Base-by-base conservation (phyloP, 2,888 invertebrate genomes). In the Polyommatus iphigenia region DNA sequence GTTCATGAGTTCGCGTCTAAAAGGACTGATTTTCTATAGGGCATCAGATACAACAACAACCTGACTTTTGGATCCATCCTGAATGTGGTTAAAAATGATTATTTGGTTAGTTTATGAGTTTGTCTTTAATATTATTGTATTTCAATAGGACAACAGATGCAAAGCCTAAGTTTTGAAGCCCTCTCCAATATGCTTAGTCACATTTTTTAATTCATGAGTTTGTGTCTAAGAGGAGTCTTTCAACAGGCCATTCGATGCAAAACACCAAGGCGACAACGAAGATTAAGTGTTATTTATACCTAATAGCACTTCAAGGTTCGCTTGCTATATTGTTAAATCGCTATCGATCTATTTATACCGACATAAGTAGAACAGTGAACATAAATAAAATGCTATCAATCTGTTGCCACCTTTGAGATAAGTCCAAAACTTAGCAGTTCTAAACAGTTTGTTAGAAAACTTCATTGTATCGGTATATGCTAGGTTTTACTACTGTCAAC, bases 241-340 rank as follows among this genome's bases (percentile, higher is more conserved):
- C 29, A 67, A 67, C 67, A 67, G 29, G 67, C 29, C 32, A 15
- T 67, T 18, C 15, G 15, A 29, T 67, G 29, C 29, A 67, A 67
- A 67, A 29, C 67, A 24, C 67, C 29, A 18, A 67, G 67, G 67
- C 67, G 32, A 29, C 67, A 67, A 67, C 67, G 29, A 67, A 67
- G 67, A 67, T 67, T 67, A 67, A 67, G 15, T 29, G 67, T 29
- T 67, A 67, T 67, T 67, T 67, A 29, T 67, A 29, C 67, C 67
- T 67, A 67, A 67, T 67, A 67, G 29, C 29, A 29, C 29, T 67
- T 29, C 67, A 67, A 67, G 67, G 67, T 32, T 67, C 67, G 29
- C 67, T 6, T 29, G 29, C 67, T 29, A 67, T 29, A 67, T 67
- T 67, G 67, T 67, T 32, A 67, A 67, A 67, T 67, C 67, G 67